These are phyloP conservation scores for Toxostoma redivivum DNA, from an alignment of 2,113 vertebrate genomes.

Conservation along the genomic window DNA sequence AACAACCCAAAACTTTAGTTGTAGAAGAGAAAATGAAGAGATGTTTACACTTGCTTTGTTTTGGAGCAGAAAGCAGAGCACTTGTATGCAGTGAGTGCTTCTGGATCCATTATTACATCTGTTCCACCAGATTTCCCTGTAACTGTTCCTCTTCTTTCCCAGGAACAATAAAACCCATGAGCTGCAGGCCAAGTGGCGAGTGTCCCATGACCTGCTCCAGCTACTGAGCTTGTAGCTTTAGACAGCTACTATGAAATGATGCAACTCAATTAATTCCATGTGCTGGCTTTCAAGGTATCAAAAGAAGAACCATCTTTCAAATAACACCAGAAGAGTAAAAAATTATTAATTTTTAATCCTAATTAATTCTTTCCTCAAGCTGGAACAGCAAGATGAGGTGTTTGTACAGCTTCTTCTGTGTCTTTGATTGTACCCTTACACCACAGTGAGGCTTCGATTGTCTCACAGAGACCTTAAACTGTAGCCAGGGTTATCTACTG, in stretches of 20 bases:
- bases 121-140: neutral
- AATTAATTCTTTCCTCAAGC: neutral
- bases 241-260: neutral
- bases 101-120: neutral
- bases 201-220: conserved; percentile 16
- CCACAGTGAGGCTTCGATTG: neutral
- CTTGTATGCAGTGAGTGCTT: neutral
- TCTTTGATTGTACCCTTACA: neutral
- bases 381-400: neutral
- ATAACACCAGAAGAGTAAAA: neutral
- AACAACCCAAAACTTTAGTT: neutral
- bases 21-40: neutral
- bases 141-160: neutral
- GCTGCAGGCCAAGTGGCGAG: neutral
- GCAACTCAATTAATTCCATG: neutral
- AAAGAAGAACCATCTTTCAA: neutral
- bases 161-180: conserved; percentile 12
- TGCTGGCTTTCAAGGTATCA: neutral
- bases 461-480: neutral
- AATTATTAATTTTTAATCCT: neutral
- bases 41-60: neutral
- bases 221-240: conserved; percentile 2
- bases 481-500: neutral
- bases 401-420: neutral
- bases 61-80: neutral